Base-by-base conservation (phyloP, 2,888 invertebrate species). In the Caenorhabditis panamensis region DNA sequence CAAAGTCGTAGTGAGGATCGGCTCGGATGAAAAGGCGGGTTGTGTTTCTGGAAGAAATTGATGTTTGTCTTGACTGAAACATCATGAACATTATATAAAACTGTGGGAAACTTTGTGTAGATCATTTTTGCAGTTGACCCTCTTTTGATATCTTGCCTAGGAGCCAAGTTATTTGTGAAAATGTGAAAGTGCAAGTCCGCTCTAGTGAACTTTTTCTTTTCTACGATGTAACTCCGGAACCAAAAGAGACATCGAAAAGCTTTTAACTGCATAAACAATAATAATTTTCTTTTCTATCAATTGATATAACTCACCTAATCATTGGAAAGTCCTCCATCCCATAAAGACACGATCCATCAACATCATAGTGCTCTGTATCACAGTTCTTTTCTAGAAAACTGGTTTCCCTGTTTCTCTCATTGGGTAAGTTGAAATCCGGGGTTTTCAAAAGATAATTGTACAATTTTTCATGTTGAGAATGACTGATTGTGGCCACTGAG, bases 1-100 rank as follows among this genome's bases (percentile, higher is more conserved):
- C 86, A 37, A 81, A 76, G 58, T 86, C 86, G 69, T 83, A 86
- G 22, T 78, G 62, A 2, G 84, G 84, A 72, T 85, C 84, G 26
- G 82, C 83, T 9, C 82, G 75, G 22, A 82, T 79, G 73, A 86
- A 86, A 16, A 84, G 72, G 9, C 78, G 72, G 8, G 77, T 71
- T 1, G 73, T 66, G 63, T 78, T 71, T 41, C 85, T 85, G 68
- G 9, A 82, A 73, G n/a, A 8, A 28, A 9, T 24, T 24, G 9
- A 24, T 44, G 16, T 4, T n/a, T 44, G 44, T 44, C n/a, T 5
- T n/a, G n/a, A n/a, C n/a, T n/a, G n/a, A n/a, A n/a, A n/a, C n/a
- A n/a, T n/a, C n/a, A n/a, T n/a, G n/a, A n/a, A n/a, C n/a, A n/a
- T n/a, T n/a, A 49, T n/a, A 4, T 18, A n/a, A 20, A 41, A 20